A percentile compares a stretch with the other conserved stretches of the same genome.
These are phyloP conservation scores for Lithophane leautieri DNA, from an alignment of 2,888 invertebrate species.

Conservation along the genomic window DNA sequence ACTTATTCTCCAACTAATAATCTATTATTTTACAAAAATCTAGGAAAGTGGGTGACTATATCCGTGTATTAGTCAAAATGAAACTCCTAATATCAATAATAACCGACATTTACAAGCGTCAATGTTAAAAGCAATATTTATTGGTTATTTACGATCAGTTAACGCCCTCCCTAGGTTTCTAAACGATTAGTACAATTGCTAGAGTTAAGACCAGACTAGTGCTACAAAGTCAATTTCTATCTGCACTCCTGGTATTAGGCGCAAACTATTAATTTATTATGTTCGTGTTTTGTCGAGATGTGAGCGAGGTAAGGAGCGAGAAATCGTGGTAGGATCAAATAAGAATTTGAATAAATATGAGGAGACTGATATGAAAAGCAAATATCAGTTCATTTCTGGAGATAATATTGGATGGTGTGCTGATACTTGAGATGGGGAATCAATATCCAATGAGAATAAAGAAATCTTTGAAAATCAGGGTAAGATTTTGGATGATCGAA, in stretches of 20 bases:
- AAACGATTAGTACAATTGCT: conserved; percentile 75
- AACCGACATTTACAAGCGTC: conserved; percentile 47
- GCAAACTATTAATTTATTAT: conserved; percentile 28
- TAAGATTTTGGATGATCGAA: neutral
- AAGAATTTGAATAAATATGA: conserved; percentile 24
- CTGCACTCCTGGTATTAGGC: conserved; percentile 35
- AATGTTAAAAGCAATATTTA: conserved; percentile 70
- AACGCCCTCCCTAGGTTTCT: conserved; percentile 75
- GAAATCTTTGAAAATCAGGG: neutral
- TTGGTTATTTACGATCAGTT: conserved; percentile 69
- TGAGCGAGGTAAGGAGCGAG: neutral
- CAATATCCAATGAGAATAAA: neutral
- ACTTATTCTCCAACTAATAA: conserved; percentile 42
- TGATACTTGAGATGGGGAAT: neutral
- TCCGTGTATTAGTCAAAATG: conserved; percentile 62
- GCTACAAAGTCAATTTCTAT: conserved; percentile 53
- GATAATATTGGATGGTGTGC: neutral
- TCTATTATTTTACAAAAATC: conserved; percentile 55
- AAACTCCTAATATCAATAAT: conserved; percentile 72
- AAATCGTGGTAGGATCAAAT: conserved; percentile 12
- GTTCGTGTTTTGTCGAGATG: conserved; percentile 16
- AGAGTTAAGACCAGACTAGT: conserved; percentile 61
- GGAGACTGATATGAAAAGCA: neutral
- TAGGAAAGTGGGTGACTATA: conserved; percentile 62
- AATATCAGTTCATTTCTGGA: conserved; percentile 19